A percentile compares a stretch with the other conserved stretches of the same genome.
These are phyloP conservation scores for Cepphus grylle DNA, from an alignment of 2,113 vertebrate species.

Conservation along the genomic window DNA sequence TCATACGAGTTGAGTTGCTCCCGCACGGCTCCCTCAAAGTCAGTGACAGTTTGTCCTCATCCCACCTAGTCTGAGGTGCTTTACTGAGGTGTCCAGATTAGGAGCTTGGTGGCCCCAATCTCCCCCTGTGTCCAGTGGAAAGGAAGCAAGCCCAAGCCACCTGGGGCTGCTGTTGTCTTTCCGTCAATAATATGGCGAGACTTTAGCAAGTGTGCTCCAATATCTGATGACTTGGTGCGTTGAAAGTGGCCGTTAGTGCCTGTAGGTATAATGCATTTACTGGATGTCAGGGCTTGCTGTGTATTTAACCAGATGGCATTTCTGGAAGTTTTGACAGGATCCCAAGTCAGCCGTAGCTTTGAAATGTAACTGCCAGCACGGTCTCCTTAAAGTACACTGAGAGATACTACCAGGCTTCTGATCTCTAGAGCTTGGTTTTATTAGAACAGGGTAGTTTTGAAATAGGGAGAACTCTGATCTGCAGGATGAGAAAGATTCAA, in stretches of 20 bases:
- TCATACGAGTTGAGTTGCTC: neutral
- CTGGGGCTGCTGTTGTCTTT: neutral
- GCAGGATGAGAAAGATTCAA: neutral
- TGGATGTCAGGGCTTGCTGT: neutral
- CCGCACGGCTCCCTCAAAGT: neutral
- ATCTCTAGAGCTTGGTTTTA: neutral
- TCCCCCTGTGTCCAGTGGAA: neutral
- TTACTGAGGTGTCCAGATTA: neutral
- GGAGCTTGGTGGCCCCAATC: neutral
- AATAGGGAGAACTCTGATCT: neutral
- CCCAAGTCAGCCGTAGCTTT: neutral
- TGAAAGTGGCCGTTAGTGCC: neutral
- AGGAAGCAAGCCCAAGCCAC: neutral
- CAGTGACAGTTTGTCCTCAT: neutral
- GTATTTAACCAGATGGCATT: neutral
- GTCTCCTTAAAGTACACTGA: neutral
- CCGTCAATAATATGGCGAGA: accelerated
- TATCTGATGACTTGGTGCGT: neutral
- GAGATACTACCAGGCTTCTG: neutral
- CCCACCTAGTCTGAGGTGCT: neutral
- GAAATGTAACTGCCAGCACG: neutral
- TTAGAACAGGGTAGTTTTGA: neutral
- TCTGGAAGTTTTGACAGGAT: neutral
- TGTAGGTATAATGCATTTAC: neutral
- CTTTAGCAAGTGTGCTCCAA: neutral